These are phyloP conservation scores for Pseudocheirus occidentalis DNA, from an alignment of 2,797 vertebrate genomes.

Conservation along the genomic window DNA sequence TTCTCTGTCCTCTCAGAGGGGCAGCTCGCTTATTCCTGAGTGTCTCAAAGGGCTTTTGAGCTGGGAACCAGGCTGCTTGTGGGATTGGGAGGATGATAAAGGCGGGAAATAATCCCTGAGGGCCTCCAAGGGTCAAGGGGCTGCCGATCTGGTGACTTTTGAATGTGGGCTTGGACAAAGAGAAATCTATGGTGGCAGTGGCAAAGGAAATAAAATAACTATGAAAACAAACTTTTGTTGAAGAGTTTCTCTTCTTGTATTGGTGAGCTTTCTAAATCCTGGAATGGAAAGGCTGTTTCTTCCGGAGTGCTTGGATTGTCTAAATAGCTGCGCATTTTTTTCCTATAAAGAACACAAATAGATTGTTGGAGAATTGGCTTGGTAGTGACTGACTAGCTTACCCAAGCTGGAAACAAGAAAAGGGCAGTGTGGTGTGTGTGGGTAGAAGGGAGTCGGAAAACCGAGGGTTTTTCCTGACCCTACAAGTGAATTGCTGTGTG, in stretches of 20 bases:
- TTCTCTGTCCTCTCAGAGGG: constrained; percentile 1
- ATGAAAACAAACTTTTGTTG: constrained; percentile 76
- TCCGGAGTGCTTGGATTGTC: constrained; percentile 60
- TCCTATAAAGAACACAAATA: constrained; percentile 16
- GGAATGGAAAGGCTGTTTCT: constrained; percentile 52
- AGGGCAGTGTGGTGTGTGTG: background rate
- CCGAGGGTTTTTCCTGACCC: background rate
- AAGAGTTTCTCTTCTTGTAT: constrained; percentile 61
- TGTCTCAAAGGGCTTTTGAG: constrained; percentile 61
- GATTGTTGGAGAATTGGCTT: background rate
- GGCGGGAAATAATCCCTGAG: constrained; percentile 34
- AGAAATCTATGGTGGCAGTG: constrained; percentile 69
- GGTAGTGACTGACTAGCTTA: constrained; percentile 53
- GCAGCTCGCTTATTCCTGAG: background rate
- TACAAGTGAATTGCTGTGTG: background rate
- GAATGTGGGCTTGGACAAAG: constrained; percentile 64
- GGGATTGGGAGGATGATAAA: constrained; percentile 55
- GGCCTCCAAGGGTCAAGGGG: constrained; percentile 56
- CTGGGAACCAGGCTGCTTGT: background rate
- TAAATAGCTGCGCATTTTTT: constrained; percentile 59
- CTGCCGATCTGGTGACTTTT: constrained; percentile 69
- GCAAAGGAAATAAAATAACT: constrained; percentile 65
- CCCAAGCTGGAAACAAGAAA: constrained; percentile 37
- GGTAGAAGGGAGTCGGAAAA: background rate
- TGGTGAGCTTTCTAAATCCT: constrained; percentile 55